A percentile compares a stretch with the other conserved stretches of the same genome.
These are phyloP conservation scores for Drosophila fungiperda DNA, from an alignment of 2,888 invertebrate species.

Conservation along the genomic window DNA sequence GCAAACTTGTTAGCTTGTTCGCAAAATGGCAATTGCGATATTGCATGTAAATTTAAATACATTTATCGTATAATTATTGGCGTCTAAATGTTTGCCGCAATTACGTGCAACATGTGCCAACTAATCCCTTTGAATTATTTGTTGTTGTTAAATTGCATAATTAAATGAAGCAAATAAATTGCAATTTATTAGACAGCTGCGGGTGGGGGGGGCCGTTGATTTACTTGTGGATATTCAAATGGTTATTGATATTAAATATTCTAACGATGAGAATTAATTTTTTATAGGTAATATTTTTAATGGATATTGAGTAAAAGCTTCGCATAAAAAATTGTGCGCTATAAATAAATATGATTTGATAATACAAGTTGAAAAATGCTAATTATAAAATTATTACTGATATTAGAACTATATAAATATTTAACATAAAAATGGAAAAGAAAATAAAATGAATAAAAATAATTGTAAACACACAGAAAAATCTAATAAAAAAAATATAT, in stretches of 20 bases:
- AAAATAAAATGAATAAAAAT: background rate
- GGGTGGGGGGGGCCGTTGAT: background rate
- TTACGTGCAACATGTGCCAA: conserved; percentile 68
- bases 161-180: conserved; percentile 69
- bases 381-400: background rate
- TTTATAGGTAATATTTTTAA: background rate
- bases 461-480: no score
- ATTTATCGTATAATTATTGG: conserved; percentile 68
- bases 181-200: conserved; percentile 52
- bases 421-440: no score
- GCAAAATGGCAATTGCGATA: conserved; percentile 36
- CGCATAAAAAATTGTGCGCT: background rate
- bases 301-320: background rate
- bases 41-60: conserved; percentile 24
- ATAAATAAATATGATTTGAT: background rate
- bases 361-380: background rate
- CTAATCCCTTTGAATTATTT: conserved; percentile 21
- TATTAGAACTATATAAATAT: no score
- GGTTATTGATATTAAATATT: background rate
- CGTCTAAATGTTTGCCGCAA: conserved; percentile 70
- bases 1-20: conserved; percentile 30
- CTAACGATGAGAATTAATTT: background rate
- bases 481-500: no score
- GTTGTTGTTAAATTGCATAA: conserved; percentile 34
- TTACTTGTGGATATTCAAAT: conserved; percentile 3